These are phyloP conservation scores for Teinopalpus imperialis DNA, from an alignment of 2,888 invertebrate species.

Conservation along the genomic window DNA sequence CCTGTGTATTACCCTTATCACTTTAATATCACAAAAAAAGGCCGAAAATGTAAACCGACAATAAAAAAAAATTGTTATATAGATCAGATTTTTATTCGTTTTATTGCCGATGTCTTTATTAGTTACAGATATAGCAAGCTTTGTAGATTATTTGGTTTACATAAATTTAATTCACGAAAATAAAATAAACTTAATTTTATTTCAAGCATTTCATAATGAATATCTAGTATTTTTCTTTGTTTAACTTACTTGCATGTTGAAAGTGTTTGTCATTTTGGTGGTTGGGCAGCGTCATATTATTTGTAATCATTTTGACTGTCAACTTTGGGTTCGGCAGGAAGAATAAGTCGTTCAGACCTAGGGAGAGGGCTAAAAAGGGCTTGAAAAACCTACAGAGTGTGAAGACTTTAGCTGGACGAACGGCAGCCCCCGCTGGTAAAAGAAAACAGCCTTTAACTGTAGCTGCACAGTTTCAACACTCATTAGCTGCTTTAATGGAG, in stretches of 20 bases:
- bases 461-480: conserved; percentile 97
- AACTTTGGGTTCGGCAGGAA: conserved; percentile 83
- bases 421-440: conserved; percentile 83
- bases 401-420: conserved; percentile 93
- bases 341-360: conserved; percentile 95
- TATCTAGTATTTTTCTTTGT: too few relatives aligned
- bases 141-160: too few relatives aligned
- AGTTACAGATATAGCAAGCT: too few relatives aligned
- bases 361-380: conserved; percentile 92
- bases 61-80: too few relatives aligned
- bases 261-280: background rate
- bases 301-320: conserved; percentile 9
- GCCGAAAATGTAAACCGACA: too few relatives aligned
- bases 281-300: conserved; percentile 6
- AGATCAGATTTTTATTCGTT: too few relatives aligned
- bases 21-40: too few relatives aligned
- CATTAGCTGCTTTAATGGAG: conserved; percentile 95
- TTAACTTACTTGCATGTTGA: conserved; percentile 7
- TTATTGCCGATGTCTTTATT: too few relatives aligned
- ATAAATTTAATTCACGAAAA: too few relatives aligned
- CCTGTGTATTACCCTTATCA: too few relatives aligned
- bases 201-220: too few relatives aligned
- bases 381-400: conserved; percentile 95
- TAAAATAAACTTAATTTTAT: too few relatives aligned
- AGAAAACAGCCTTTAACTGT: conserved; percentile 95